phyloP scores from a whole-genome alignment of 1,140 invertebrate species.

The Heliconius himera region DNA sequence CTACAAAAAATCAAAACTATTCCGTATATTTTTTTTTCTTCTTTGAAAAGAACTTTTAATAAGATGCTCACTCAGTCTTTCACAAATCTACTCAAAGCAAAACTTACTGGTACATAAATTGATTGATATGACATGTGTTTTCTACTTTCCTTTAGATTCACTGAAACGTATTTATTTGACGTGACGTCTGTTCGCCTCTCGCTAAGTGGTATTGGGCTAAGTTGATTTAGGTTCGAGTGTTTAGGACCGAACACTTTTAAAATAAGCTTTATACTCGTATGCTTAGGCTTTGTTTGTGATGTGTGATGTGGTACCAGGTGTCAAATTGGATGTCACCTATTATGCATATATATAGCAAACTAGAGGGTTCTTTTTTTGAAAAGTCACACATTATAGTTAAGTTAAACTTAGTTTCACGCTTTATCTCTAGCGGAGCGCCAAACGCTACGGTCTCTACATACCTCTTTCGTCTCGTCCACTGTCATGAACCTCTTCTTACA shows the following conservation, averaged over 20 bases:
- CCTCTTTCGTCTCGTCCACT: too few relatives aligned
- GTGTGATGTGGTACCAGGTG: neutral
- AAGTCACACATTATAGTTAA: too few relatives aligned
- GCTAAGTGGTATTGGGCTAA: constrained; percentile 16
- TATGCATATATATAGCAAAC: too few relatives aligned
- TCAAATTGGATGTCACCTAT: neutral
- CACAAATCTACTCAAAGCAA: neutral
- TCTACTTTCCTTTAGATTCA: constrained; percentile 12
- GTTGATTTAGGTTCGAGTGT: constrained; percentile 29
- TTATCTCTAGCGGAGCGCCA: too few relatives aligned
- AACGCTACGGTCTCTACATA: too few relatives aligned
- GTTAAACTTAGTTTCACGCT: too few relatives aligned
- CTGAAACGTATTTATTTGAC: constrained; percentile 21
- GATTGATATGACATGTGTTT: constrained; percentile 9
- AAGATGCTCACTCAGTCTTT: constrained; percentile 3
- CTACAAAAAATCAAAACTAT: constrained; percentile 43
- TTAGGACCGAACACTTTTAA: constrained; percentile 2
- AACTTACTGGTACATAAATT: constrained; percentile 2
- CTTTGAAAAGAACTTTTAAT: constrained; percentile 6
- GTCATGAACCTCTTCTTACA: too few relatives aligned
- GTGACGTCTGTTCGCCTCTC: neutral
- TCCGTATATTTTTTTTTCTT: neutral
- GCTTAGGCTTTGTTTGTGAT: constrained; percentile 5
- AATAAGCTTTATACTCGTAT: neutral
- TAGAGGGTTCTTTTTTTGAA: too few relatives aligned